Percentiles rank a stretch among this genome's conserved stretches.
Evolutionary conservation across 1,140 invertebrate species (phyloP).

Genomic region (Lepeophtheirus salmonis): DNA sequence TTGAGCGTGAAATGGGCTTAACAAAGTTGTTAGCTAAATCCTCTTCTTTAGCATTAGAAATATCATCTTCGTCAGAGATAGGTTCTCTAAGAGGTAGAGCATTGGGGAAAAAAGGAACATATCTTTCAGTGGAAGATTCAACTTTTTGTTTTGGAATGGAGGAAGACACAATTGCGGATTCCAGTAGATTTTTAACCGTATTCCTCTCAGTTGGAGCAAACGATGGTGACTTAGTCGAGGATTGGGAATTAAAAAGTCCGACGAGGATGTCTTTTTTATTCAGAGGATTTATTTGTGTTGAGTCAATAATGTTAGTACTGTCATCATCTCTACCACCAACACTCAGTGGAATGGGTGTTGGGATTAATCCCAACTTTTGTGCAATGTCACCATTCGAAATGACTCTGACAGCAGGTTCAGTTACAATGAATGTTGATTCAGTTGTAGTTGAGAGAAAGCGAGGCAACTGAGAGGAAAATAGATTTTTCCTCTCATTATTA

Average conservation of each 20-base stretch:
- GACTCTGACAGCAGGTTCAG: background rate
- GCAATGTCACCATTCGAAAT: background rate
- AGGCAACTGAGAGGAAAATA: background rate
- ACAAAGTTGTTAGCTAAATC: background rate
- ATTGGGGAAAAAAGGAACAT: background rate
- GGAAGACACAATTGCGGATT: background rate
- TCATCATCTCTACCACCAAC: background rate
- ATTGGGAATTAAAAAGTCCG: background rate
- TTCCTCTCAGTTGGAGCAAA: background rate
- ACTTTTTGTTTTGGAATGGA: background rate
- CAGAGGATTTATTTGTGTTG: background rate
- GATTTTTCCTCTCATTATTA: no score
- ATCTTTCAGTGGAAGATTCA: background rate
- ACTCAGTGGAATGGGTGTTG: background rate
- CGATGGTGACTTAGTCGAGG: background rate
- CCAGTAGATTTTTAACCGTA: background rate
- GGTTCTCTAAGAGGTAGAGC: background rate
- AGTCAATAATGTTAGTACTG: background rate
- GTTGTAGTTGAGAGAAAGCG: background rate
- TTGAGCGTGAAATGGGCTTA: background rate
- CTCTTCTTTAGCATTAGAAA: no score
- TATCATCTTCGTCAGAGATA: background rate
- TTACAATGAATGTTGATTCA: background rate
- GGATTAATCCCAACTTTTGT: background rate
- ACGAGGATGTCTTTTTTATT: background rate